Conservation (phyloP, 92 coral and sea anemone genomes). For the Anthopleura xanthogrammica region DNA sequence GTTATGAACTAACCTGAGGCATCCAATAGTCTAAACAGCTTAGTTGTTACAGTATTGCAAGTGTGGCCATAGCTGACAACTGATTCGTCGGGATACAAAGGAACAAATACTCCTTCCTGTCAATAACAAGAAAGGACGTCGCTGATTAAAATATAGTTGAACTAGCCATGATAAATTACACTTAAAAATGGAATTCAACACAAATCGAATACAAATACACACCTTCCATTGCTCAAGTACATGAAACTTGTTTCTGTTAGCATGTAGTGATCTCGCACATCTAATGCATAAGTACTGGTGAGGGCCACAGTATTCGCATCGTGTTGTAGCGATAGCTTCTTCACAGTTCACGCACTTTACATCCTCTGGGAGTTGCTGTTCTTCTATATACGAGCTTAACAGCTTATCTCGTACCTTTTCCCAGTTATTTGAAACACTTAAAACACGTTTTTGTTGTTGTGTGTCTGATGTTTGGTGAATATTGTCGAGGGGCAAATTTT, state of each 20-base stretch:
- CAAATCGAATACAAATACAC: neutral
- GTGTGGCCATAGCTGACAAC: conserved; percentile 42
- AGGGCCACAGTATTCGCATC: conserved; percentile 56
- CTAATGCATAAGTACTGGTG: conserved; percentile 50
- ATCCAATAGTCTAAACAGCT: conserved; percentile 47
- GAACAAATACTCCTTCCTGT: conserved; percentile 39
- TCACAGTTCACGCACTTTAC: conserved; percentile 4
- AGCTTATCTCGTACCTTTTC: conserved; percentile 42
- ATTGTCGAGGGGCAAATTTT: too few relatives aligned
- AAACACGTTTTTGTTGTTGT: neutral
- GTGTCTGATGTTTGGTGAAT: too few relatives aligned
- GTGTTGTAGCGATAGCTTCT: conserved; percentile 18
- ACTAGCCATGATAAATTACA: neutral
- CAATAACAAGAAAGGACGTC: neutral
- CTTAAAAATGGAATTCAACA: neutral
- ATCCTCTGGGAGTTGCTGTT: conserved; percentile 29
- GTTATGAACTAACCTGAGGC: conserved; percentile 37
- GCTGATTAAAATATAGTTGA: neutral
- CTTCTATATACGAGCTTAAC: conserved; percentile 21
- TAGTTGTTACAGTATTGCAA: conserved; percentile 20
- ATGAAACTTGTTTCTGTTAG: conserved; percentile 35
- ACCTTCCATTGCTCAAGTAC: conserved; percentile 61
- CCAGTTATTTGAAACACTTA: conserved; percentile 50
- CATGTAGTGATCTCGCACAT: conserved; percentile 21
- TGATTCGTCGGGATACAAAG: conserved; percentile 30